Percentiles rank a stretch among this genome's conserved stretches.
Conservation (phyloP, 2,113 vertebrate genomes). For the Apeltes quadracus region DNA sequence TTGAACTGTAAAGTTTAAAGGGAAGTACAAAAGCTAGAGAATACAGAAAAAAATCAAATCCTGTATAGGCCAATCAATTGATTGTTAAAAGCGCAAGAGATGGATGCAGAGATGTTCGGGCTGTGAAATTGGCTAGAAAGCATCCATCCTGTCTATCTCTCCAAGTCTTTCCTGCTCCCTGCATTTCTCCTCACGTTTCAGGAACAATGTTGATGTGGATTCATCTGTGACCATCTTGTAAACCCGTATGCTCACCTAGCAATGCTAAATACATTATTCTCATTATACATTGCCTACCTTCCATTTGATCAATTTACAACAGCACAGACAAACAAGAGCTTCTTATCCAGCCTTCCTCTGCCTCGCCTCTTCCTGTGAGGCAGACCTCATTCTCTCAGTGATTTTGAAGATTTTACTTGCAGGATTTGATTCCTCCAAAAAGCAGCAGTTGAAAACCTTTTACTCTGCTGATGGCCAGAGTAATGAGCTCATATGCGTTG, state of each 20-base stretch:
- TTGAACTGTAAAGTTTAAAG: constrained; percentile 98
- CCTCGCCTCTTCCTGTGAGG: constrained; percentile 9
- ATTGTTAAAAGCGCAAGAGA: constrained; percentile 74
- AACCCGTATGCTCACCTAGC: constrained; percentile 72
- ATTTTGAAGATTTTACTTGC: constrained; percentile 29
- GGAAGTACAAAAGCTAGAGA: constrained; percentile 89
- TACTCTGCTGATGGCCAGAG: constrained; percentile 28
- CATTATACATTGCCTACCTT: constrained; percentile 15
- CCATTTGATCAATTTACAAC: background rate
- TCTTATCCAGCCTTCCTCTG: constrained; percentile 49
- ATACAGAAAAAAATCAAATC: constrained; percentile 70
- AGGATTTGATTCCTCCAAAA: constrained; percentile 33
- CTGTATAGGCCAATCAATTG: constrained; percentile 80
- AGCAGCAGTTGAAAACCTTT: constrained; percentile 50
- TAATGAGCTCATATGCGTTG: constrained; percentile 32
- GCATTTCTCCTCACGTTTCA: constrained; percentile 51
- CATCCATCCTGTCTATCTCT: constrained; percentile 81
- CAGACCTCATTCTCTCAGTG: constrained; percentile 32
- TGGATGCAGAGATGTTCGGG: constrained; percentile 83
- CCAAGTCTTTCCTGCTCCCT: constrained; percentile 30
- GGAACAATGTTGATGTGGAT: constrained; percentile 81
- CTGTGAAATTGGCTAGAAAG: constrained; percentile 83
- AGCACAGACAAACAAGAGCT: constrained; percentile 40
- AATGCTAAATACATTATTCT: constrained; percentile 20
- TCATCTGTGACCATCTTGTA: constrained; percentile 87